Base-by-base conservation (phyloP, 1,140 invertebrate species). In the Onthophagus taurus region DNA sequence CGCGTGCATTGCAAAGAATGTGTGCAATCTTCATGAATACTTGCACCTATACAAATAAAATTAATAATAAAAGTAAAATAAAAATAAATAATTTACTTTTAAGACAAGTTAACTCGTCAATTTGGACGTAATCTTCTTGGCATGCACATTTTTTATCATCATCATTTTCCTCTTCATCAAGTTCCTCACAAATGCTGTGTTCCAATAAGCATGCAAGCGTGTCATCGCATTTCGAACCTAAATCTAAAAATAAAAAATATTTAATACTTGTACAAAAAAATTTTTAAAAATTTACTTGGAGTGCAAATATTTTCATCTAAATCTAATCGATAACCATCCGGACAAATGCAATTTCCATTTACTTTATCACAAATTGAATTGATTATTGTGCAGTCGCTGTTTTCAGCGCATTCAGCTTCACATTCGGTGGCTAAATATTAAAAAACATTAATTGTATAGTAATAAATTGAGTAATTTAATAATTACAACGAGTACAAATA, bases 201-300 rank as follows among this genome's bases (percentile, higher is more conserved):
- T 21, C 36, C 13, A 39, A 12, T 11, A 7, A 7, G 24, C 36
- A 39, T 17, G 9, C 6, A 14, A 9, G 13, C 5, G 9, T 16
- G 20, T 39, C n/a, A n/a, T 11, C 9, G 12, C 36, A 39, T 17
- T 12, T 3, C 3, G 3, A n/a, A 17, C 36, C 36, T 4, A 39
- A 12, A 24, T 39, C 36, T 39, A 24, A 9, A 39, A 39, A 3
- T 23, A 4, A 39, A 7, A 8, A 37, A 16, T 5, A 20, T 8
- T 17, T 37, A n/a, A 37, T 26, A 26, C 23, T 26, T 6, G 4
- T 20, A 11, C 16, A 17, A 8, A 37, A 5, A 37, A 37, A 37
- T 16, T 11, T 17, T 20, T 16, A n/a, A 17, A 13, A 39, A 21
- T 23, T 7, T 26, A 39, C 36, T 39, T 39, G 36, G 36, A 11